phyloP scores from a whole-genome alignment of 2,797 vertebrate genomes.

The Arrhamphus sclerolepis region DNA sequence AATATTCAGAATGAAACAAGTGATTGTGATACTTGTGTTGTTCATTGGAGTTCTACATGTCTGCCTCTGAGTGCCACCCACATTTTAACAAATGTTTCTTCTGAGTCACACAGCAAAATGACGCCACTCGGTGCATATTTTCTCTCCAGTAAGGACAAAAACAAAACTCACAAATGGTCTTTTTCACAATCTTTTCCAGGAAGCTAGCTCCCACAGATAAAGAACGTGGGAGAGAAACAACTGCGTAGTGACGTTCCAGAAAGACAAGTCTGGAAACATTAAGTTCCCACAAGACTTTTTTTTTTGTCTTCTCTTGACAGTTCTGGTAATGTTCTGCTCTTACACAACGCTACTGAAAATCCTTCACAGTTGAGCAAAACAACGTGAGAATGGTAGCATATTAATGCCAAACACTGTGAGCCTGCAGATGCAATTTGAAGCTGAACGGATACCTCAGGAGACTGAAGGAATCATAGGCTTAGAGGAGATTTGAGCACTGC shows the following conservation, averaged over 20 bases:
- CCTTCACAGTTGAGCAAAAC: constrained; percentile 55
- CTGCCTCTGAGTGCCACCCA: constrained; percentile 57
- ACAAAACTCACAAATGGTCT: constrained; percentile 22
- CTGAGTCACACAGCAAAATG: constrained; percentile 65
- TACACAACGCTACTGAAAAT: constrained; percentile 61
- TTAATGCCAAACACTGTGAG: constrained; percentile 62
- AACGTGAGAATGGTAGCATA: constrained; percentile 53
- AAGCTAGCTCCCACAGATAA: constrained; percentile 24
- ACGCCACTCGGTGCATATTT: constrained; percentile 40
- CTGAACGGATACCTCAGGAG: constrained; percentile 64
- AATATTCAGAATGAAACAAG: constrained; percentile 42
- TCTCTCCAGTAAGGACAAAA: constrained; percentile 28
- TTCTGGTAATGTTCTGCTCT: constrained; percentile 52
- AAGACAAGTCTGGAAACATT: constrained; percentile 13
- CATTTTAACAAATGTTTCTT: constrained; percentile 53
- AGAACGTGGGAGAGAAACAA: not conserved
- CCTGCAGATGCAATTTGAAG: constrained; percentile 69
- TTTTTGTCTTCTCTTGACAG: constrained; percentile 22
- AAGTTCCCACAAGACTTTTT: constrained; percentile 14
- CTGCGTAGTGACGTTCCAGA: constrained; percentile 21
- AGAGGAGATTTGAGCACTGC: constrained; percentile 67
- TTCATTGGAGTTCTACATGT: constrained; percentile 25
- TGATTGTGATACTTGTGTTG: constrained; percentile 38
- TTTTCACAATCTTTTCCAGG: constrained; percentile 20
- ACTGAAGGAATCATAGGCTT: constrained; percentile 76